A percentile compares a stretch with the other conserved stretches of the same genome.
Evolutionary conservation across 2,888 invertebrate genomes (phyloP).

Genomic region (Diachrysia chrysitis): DNA sequence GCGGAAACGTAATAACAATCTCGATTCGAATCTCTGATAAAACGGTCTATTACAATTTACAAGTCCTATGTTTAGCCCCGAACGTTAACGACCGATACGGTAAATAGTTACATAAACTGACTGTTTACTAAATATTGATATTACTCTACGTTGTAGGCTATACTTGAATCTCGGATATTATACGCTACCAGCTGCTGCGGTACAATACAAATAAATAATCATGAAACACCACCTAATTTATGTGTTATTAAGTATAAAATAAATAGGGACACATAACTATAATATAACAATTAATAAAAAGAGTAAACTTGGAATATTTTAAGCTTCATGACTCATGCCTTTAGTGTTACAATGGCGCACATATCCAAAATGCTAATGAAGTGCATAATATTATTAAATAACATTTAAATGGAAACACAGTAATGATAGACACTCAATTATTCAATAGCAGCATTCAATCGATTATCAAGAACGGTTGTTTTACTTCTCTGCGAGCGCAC

Average conservation of each 20-base stretch:
- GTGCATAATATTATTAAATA: constrained; percentile 2
- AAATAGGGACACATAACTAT: too few species aligned
- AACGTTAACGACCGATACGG: constrained; percentile 1
- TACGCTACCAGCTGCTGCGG: not conserved
- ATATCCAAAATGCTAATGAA: not conserved
- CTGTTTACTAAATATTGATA: constrained; percentile 5
- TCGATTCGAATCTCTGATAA: not conserved
- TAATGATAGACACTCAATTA: not conserved
- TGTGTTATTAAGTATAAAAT: too few species aligned
- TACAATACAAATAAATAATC: not conserved
- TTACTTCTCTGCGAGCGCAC: constrained; percentile 23
- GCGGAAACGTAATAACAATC: too few species aligned
- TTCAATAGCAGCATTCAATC: constrained; percentile 21
- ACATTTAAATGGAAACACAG: not conserved
- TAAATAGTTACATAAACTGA: constrained; percentile 14
- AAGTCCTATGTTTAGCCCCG: not conserved
- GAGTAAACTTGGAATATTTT: not conserved
- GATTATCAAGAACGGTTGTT: constrained; percentile 22
- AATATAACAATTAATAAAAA: too few species aligned
- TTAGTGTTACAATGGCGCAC: not conserved
- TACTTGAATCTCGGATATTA: constrained; percentile 4
- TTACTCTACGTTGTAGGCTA: not conserved
- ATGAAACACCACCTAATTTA: not conserved
- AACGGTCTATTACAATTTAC: not conserved
- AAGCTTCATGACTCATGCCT: not conserved